These are phyloP conservation scores for Tiaroga cobitis DNA, from an alignment of 2,797 vertebrate species.

Conservation along the genomic window DNA sequence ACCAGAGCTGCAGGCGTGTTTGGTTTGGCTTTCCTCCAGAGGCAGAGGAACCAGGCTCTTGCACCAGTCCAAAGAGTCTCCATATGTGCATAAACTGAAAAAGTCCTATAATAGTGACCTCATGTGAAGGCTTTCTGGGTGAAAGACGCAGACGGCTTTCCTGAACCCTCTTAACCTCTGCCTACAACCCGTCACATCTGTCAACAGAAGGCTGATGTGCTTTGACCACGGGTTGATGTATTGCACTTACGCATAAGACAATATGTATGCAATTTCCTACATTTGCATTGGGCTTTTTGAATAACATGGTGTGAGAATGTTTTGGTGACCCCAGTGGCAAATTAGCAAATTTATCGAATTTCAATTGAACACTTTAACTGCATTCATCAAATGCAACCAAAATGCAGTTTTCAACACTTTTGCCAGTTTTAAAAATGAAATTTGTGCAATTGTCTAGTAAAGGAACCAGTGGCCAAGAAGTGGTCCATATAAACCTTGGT, in stretches of 20 bases:
- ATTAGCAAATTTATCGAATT: background rate
- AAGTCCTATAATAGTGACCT: constrained; percentile 44
- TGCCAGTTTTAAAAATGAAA: background rate
- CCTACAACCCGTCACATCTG: constrained; percentile 45
- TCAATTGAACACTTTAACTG: constrained; percentile 3
- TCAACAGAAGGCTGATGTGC: constrained; percentile 53
- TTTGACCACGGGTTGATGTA: constrained; percentile 32
- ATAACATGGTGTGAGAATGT: background rate
- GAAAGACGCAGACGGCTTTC: background rate
- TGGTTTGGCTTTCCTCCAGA: constrained; percentile 62
- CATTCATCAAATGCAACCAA: background rate
- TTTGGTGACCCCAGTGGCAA: background rate
- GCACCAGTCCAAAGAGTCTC: constrained; percentile 34
- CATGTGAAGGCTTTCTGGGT: constrained; percentile 25
- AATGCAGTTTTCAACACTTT: background rate
- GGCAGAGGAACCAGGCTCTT: constrained; percentile 15
- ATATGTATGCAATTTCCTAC: constrained; percentile 13
- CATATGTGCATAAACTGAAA: constrained; percentile 49
- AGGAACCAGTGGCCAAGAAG: background rate
- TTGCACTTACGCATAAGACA: background rate
- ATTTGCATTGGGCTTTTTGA: background rate
- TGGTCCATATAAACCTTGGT: background rate
- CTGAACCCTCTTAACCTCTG: constrained; percentile 7
- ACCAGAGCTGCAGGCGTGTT: constrained; percentile 58
- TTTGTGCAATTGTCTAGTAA: background rate